Percentiles rank a stretch among this genome's conserved stretches.
These are phyloP conservation scores for Xestia sexstrigata DNA, from an alignment of 2,888 invertebrate species.

Conservation along the genomic window DNA sequence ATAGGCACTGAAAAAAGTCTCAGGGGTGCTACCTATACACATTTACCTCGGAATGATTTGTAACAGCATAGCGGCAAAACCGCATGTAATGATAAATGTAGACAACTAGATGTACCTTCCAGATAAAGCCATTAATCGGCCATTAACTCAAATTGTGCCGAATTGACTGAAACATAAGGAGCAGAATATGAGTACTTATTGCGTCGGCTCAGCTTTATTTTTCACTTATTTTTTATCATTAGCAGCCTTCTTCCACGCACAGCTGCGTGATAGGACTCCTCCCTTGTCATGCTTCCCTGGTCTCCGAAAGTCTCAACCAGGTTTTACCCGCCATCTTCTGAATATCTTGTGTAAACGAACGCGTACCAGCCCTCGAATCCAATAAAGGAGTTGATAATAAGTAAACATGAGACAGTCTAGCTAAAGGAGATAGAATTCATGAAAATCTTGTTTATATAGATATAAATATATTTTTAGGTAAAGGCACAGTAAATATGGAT, in stretches of 20 bases:
- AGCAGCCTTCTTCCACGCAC: background rate
- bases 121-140: background rate
- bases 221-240: background rate
- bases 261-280: background rate
- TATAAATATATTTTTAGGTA: constrained; percentile 73
- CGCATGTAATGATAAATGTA: background rate
- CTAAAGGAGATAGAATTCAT: constrained; percentile 23
- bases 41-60: background rate
- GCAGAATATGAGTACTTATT: background rate
- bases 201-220: too few relatives aligned
- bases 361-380: background rate
- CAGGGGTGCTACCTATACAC: background rate
- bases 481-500: constrained; percentile 77
- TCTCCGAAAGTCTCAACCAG: background rate
- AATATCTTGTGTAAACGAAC: background rate
- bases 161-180: background rate
- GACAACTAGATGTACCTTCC: background rate
- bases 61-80: background rate
- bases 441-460: constrained; percentile 18
- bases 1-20: background rate
- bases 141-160: background rate
- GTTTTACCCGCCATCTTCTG: background rate
- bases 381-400: constrained; percentile 13
- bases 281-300: background rate
- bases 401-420: constrained; percentile 14